phyloP scores from a whole-genome alignment of 2,888 invertebrate genomes.

The Apamea anceps region DNA sequence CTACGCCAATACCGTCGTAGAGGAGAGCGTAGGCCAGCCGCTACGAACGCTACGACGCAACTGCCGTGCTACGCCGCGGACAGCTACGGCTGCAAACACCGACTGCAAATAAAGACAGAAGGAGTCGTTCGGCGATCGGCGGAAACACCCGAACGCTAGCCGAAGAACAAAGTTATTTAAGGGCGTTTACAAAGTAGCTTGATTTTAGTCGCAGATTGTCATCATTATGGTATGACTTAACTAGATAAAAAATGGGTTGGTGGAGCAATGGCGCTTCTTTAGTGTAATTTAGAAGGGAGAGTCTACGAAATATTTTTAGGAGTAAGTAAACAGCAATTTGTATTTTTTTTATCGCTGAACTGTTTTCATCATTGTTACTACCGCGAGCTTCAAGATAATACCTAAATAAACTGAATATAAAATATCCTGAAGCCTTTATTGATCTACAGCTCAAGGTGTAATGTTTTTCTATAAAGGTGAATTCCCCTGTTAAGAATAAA shows the following conservation, averaged over 20 bases:
- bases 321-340: slow-evolving; percentile 25
- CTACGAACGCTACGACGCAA: slow-evolving; percentile 83
- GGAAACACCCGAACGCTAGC: slow-evolving; percentile 78
- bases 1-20: slow-evolving; percentile 64
- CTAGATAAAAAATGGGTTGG: slow-evolving; percentile 62
- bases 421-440: slow-evolving; percentile 16
- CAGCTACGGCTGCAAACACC: slow-evolving; percentile 71
- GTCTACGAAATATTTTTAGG: neutral
- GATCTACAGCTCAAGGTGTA: neutral
- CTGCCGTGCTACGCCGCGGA: slow-evolving; percentile 83
- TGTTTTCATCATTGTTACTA: neutral
- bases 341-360: slow-evolving; percentile 1
- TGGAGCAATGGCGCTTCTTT: slow-evolving; percentile 26
- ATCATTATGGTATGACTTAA: slow-evolving; percentile 64
- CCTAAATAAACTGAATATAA: neutral
- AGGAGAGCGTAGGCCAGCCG: slow-evolving; percentile 68
- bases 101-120: slow-evolving; percentile 79
- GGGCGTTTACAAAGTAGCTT: slow-evolving; percentile 72
- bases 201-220: slow-evolving; percentile 66
- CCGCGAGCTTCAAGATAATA: neutral
- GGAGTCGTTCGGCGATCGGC: slow-evolving; percentile 76
- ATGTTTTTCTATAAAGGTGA: slow-evolving; percentile 11
- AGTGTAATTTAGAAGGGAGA: slow-evolving; percentile 23
- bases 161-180: slow-evolving; percentile 78
- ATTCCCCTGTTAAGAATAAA: slow-evolving; percentile 53